Percentiles rank a stretch among this genome's conserved stretches.
Evolutionary conservation across 2,113 vertebrate species (phyloP).

Genomic region (Pholis gunnellus): DNA sequence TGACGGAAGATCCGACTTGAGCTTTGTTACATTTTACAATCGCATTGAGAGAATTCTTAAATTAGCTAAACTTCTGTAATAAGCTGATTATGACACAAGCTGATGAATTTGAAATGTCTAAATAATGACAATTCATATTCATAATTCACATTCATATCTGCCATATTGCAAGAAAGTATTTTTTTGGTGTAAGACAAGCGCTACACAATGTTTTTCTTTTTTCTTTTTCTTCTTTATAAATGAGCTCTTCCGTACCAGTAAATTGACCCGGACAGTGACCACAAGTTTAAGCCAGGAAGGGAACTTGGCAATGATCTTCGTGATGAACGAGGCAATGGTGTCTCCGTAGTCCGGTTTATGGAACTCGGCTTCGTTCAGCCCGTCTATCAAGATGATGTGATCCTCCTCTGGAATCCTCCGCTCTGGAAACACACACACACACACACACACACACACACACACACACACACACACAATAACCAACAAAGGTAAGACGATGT

Average conservation of each 20-base stretch:
- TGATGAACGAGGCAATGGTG: constrained; percentile 95
- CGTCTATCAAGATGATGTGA: constrained; percentile 95
- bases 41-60: neutral
- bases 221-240: neutral
- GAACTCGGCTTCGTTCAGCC: constrained; percentile 98
- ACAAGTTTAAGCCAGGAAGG: constrained; percentile 96
- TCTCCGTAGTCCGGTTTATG: constrained; percentile 99
- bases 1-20: constrained; percentile 13
- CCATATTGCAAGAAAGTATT: neutral
- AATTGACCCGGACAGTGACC: constrained; percentile 92
- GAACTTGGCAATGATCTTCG: constrained; percentile 92
- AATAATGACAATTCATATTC: neutral
- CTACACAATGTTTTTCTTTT: neutral
- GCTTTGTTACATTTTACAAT: neutral
- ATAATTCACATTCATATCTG: neutral
- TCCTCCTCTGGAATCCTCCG: constrained; percentile 95
- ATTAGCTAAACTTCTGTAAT: neutral
- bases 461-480: constrained; percentile 28
- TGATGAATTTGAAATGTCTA: neutral
- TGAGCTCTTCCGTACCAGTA: constrained; percentile 88
- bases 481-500: neutral
- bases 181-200: neutral
- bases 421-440: constrained; percentile 82
- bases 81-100: neutral
- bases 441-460: constrained; percentile 30